Evolutionary conservation across 92 coral and sea anemone genomes (phyloP).

Genomic region (Palythoa heliodiscus): DNA sequence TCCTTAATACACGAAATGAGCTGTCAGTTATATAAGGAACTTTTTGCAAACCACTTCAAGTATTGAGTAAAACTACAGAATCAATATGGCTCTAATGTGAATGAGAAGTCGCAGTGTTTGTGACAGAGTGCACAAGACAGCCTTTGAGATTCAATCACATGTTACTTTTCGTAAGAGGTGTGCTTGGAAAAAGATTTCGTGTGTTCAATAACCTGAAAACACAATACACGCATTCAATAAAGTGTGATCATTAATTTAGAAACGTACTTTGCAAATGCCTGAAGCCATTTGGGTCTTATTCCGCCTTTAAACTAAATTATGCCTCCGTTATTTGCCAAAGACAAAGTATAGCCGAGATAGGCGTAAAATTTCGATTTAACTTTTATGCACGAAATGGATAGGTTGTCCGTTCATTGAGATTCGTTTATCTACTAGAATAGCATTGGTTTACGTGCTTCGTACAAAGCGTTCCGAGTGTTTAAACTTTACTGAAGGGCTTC

Average conservation of each 20-base stretch:
- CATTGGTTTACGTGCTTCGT: no score
- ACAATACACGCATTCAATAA: not conserved
- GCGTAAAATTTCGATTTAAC: not conserved
- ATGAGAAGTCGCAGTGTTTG: not conserved
- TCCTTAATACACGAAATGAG: not conserved
- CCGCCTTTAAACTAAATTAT: not conserved
- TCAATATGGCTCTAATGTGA: not conserved
- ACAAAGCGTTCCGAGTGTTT: no score
- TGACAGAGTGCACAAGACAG: conserved; percentile 2
- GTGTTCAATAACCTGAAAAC: conserved; percentile 9
- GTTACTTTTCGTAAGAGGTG: not conserved
- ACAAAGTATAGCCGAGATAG: not conserved
- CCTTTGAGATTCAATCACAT: conserved; percentile 7
- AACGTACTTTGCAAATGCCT: conserved; percentile 4
- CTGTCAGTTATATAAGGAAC: not conserved
- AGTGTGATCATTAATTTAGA: conserved; percentile 8
- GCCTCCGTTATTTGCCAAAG: not conserved
- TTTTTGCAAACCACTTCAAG: not conserved
- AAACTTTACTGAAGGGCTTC: not conserved
- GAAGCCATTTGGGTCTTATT: conserved; percentile 25
- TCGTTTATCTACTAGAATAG: not conserved
- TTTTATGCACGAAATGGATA: not conserved
- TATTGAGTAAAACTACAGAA: not conserved
- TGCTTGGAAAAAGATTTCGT: not conserved
- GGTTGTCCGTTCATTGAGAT: not conserved